Evolutionary conservation across 1,140 invertebrate species (phyloP).

Genomic region (Frieseomelitta varia): DNA sequence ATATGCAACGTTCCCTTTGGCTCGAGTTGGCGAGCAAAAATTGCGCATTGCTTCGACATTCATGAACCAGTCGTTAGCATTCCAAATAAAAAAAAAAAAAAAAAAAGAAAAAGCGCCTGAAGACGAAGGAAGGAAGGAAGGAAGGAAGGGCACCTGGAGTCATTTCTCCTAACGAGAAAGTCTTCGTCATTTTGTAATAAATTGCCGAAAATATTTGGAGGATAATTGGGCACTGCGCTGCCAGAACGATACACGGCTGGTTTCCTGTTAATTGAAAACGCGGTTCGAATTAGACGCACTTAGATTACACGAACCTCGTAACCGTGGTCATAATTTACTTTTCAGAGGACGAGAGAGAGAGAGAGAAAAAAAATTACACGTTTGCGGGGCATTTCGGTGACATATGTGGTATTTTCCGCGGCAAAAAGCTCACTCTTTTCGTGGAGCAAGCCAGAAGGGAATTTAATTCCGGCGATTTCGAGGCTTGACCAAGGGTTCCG

Average conservation of each 20-base stretch:
- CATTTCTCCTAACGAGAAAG: not conserved
- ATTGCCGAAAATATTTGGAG: too few relatives aligned
- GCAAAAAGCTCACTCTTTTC: constrained; percentile 13
- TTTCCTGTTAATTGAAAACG: not conserved
- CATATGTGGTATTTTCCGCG: not conserved
- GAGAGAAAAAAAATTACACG: not conserved
- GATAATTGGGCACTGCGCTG: too few relatives aligned
- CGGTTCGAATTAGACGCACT: too few relatives aligned
- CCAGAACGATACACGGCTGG: not conserved
- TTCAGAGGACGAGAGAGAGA: too few relatives aligned
- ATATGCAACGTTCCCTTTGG: not conserved
- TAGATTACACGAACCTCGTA: not conserved
- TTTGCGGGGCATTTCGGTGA: not conserved
- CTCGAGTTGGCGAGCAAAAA: not conserved
- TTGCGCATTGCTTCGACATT: not conserved
- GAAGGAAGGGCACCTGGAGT: too few relatives aligned
- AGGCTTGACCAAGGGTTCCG: constrained; percentile 21
- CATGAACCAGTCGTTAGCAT: not conserved
- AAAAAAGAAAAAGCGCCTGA: too few relatives aligned
- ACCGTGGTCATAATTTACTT: not conserved
- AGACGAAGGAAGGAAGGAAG: too few relatives aligned
- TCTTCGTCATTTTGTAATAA: not conserved
- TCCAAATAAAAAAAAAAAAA: not conserved
- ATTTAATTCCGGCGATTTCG: constrained; percentile 65
- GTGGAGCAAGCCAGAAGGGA: constrained; percentile 34